Percentiles rank a stretch among this genome's conserved stretches.
These are phyloP conservation scores for Bos indicus DNA, from an alignment of 2,113 vertebrate genomes.

Conservation along the genomic window DNA sequence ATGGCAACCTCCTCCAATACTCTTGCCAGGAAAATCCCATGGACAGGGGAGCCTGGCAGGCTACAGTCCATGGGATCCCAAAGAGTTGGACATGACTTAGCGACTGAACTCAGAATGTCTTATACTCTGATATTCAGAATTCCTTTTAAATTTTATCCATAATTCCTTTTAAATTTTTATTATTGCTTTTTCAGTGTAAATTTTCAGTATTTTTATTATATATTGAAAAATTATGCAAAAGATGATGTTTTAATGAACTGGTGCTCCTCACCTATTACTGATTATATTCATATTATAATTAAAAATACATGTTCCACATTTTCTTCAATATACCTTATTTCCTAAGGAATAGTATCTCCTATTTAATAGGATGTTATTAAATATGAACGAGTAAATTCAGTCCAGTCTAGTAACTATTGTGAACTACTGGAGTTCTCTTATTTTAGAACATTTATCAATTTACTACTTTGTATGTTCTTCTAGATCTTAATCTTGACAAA, in stretches of 20 bases:
- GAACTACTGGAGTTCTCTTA: background rate
- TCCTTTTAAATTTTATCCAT: background rate
- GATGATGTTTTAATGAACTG: background rate
- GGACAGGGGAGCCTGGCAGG: background rate
- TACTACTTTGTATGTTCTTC: background rate
- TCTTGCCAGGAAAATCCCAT: background rate
- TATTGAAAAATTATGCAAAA: background rate
- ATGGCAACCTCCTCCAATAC: background rate
- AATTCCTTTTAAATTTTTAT: background rate
- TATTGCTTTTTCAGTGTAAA: background rate
- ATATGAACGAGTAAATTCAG: background rate
- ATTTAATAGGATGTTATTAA: background rate
- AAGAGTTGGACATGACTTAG: background rate
- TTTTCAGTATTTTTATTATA: background rate
- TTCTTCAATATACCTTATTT: background rate
- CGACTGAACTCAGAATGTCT: background rate
- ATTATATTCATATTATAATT: background rate
- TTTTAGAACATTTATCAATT: background rate
- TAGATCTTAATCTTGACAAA: background rate
- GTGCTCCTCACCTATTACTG: background rate
- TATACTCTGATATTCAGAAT: background rate
- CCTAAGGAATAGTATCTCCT: background rate
- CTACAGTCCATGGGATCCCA: background rate
- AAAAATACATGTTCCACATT: background rate
- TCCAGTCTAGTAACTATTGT: background rate